Conservation (phyloP, 2,888 invertebrate species). For the Melinaea menophilus region DNA sequence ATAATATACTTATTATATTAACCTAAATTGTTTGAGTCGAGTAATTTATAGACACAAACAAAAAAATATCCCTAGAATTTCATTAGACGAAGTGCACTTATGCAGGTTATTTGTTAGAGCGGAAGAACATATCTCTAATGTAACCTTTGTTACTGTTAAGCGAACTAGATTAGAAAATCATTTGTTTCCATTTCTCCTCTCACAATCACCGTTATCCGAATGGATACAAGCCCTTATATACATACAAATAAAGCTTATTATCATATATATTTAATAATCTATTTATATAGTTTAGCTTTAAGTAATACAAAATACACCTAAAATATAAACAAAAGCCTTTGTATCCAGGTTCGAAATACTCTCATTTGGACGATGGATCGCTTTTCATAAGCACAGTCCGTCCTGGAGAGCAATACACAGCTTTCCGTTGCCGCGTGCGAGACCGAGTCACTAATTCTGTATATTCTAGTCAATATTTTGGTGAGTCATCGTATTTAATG, state of each 20-base stretch:
- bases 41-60: not conserved
- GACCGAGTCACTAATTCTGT: constrained; percentile 86
- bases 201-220: not conserved
- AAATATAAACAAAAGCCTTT: constrained; percentile 16
- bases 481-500: constrained; percentile 60
- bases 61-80: not conserved
- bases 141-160: constrained; percentile 1
- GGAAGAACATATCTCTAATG: not conserved
- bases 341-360: constrained; percentile 79
- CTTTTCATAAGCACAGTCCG: constrained; percentile 89
- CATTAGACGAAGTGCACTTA: constrained; percentile 1
- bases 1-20: too few relatives aligned
- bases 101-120: not conserved
- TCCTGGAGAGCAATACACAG: constrained; percentile 86
- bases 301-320: not conserved
- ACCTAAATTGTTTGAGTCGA: too few relatives aligned
- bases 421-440: constrained; percentile 88
- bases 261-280: too few relatives aligned
- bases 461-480: constrained; percentile 83
- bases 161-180: constrained; percentile 4
- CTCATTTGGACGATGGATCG: constrained; percentile 88
- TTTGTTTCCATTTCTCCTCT: not conserved
- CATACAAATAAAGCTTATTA: too few relatives aligned
- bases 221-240: too few relatives aligned
- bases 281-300: too few relatives aligned